Evolutionary conservation across 35 echinoderm and acorn worm genomes (phyloP).

Genomic region (Anneissia japonica): DNA sequence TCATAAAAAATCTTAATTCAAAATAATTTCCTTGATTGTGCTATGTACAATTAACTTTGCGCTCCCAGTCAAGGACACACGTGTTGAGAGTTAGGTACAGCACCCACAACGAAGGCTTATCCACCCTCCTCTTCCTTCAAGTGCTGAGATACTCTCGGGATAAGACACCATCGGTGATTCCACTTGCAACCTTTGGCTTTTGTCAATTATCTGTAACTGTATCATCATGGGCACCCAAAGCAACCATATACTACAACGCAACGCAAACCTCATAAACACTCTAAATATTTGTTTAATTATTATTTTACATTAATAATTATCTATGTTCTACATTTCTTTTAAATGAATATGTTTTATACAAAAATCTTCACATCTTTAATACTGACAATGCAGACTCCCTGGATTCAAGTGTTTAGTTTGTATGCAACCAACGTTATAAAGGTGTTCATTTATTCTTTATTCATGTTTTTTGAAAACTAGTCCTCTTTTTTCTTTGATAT

Average conservation of each 20-base stretch:
- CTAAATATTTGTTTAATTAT: neutral
- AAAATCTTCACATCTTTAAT: neutral
- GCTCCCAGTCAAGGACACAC: too few species aligned
- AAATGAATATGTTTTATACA: neutral
- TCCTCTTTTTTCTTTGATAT: conserved; percentile 75
- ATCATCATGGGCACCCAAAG: too few species aligned
- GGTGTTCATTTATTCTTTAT: neutral
- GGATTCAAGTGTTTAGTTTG: neutral
- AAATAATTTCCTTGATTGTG: too few species aligned
- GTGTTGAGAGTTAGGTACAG: too few species aligned
- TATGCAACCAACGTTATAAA: neutral
- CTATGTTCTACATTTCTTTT: neutral
- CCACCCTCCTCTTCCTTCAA: too few species aligned
- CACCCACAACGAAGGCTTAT: too few species aligned
- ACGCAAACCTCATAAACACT: neutral
- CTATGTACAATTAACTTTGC: too few species aligned
- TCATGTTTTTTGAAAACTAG: conserved; percentile 4
- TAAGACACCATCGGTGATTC: neutral
- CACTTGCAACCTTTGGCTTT: too few species aligned
- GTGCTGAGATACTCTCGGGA: too few species aligned
- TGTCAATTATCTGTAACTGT: too few species aligned
- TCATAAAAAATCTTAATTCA: too few species aligned
- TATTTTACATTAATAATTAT: neutral
- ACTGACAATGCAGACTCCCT: neutral
- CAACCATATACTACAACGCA: neutral